Conservation (phyloP, 2,888 invertebrate species). For the Mesorhabditis sp. region DNA sequence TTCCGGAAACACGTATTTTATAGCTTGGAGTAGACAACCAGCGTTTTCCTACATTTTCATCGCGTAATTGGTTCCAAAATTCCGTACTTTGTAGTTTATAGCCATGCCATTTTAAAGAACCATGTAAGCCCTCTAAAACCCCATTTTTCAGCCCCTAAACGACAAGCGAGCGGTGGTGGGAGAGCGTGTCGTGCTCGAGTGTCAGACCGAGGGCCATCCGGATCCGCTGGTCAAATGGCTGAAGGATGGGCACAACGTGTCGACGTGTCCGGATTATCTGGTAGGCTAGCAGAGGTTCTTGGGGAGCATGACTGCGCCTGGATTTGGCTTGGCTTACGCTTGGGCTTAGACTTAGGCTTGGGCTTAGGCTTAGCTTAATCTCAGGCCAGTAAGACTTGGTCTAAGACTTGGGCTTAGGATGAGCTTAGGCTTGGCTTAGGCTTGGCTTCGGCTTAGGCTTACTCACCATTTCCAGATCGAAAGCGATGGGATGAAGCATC, state of each 20-base stretch:
- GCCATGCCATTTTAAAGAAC: no score
- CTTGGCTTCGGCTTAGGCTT: no score
- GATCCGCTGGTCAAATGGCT: conserved; percentile 58
- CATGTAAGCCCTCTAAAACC: not conserved
- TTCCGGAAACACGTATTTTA: no score
- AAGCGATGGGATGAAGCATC: conserved; percentile 46
- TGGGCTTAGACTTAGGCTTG: not conserved
- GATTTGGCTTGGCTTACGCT: no score
- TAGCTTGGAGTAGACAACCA: no score
- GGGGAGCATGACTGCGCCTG: no score
- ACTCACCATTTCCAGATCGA: conserved; percentile 31
- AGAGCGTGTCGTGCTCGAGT: conserved; percentile 55
- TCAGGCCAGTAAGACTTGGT: not conserved
- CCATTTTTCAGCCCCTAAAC: conserved; percentile 49
- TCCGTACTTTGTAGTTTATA: not conserved
- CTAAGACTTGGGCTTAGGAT: not conserved
- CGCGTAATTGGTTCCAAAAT: not conserved
- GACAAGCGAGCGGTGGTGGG: conserved; percentile 58
- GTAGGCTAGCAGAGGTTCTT: conserved; percentile 18
- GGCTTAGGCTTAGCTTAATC: not conserved
- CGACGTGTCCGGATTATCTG: conserved; percentile 57
- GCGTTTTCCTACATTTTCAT: no score
- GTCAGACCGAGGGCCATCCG: conserved; percentile 57
- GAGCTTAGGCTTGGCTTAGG: no score
- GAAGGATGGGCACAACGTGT: conserved; percentile 58